Conservation (phyloP, 2,888 invertebrate genomes). For the Helobdella robusta region DNA sequence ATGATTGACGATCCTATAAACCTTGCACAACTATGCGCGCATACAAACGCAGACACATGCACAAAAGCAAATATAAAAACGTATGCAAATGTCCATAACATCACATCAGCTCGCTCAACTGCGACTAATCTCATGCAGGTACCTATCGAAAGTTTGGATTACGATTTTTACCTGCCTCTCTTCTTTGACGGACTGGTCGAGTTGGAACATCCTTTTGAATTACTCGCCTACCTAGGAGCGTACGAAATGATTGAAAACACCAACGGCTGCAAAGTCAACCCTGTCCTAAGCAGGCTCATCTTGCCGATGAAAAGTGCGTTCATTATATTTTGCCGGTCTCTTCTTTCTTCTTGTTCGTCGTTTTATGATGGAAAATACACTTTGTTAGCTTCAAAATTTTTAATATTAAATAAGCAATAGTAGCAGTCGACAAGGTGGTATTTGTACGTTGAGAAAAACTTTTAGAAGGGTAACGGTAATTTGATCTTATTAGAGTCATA, state of each 20-base stretch:
- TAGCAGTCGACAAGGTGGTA: too few relatives aligned
- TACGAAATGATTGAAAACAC: slow-evolving; percentile 71
- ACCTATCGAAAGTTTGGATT: slow-evolving; percentile 77
- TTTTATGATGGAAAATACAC: too few relatives aligned
- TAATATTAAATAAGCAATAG: too few relatives aligned
- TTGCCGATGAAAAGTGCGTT: slow-evolving; percentile 80
- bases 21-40: too few relatives aligned
- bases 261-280: slow-evolving; percentile 71
- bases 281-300: slow-evolving; percentile 81
- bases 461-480: too few relatives aligned
- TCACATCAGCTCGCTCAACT: neutral
- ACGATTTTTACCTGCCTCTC: slow-evolving; percentile 81
- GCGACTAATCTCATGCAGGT: slow-evolving; percentile 54
- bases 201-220: slow-evolving; percentile 70
- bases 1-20: too few relatives aligned
- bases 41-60: neutral
- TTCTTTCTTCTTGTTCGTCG: too few relatives aligned
- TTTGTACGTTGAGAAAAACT: too few relatives aligned
- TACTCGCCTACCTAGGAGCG: slow-evolving; percentile 79
- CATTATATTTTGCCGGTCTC: too few relatives aligned
- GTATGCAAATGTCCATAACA: neutral
- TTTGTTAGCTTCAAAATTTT: too few relatives aligned
- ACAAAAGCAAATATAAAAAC: neutral
- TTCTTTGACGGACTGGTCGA: slow-evolving; percentile 87
- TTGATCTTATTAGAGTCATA: too few relatives aligned